phyloP scores from a whole-genome alignment of 2,888 invertebrate species.

The Mechanitis messenoides region DNA sequence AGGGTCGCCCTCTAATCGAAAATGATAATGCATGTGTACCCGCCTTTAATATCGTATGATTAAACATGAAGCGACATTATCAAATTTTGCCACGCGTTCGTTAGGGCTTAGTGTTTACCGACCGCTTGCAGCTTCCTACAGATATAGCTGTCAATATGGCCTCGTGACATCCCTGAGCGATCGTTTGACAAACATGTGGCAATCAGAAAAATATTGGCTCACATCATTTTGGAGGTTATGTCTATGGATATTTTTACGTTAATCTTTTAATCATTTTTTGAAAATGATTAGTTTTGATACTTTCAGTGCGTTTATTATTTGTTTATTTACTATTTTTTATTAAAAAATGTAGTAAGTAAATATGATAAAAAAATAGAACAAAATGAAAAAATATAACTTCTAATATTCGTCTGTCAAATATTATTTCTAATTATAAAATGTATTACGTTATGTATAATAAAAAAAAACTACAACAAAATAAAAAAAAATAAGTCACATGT shows the following conservation, averaged over 20 bases:
- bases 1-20: constrained; percentile 49
- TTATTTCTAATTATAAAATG: no score
- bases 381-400: no score
- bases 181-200: constrained; percentile 56
- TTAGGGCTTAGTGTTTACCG: constrained; percentile 64
- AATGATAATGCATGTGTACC: constrained; percentile 54
- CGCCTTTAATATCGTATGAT: constrained; percentile 54
- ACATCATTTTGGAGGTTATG: not conserved
- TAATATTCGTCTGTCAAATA: no score
- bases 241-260: not conserved
- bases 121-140: constrained; percentile 55
- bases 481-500: no score
- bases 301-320: no score
- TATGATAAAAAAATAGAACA: no score
- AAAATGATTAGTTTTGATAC: no score
- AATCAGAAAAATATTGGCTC: constrained; percentile 4
- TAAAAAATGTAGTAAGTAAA: no score
- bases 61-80: constrained; percentile 72
- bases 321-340: no score
- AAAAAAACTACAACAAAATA: no score
- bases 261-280: no score
- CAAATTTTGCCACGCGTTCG: constrained; percentile 74
- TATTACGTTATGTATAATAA: no score
- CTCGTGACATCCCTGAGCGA: constrained; percentile 57
- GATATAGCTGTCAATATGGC: constrained; percentile 72